phyloP scores from a whole-genome alignment of 2,797 vertebrate species.

The Halcyon smyrnensis region DNA sequence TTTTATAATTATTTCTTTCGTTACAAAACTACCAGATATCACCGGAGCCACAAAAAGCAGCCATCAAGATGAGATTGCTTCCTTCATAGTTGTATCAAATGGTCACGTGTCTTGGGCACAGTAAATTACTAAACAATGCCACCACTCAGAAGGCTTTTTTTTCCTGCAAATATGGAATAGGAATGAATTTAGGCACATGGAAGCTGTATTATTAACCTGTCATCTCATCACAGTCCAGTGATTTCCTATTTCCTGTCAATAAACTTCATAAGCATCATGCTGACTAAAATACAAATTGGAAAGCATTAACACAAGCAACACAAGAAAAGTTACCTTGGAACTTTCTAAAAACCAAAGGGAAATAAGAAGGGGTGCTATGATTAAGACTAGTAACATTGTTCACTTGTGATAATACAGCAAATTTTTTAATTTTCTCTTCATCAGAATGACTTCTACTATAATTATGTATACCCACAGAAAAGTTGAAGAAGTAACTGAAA shows the following conservation, averaged over 20 bases:
- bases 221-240: not conserved
- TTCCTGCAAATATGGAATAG: not conserved
- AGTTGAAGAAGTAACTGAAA: not conserved
- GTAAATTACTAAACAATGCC: not conserved
- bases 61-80: not conserved
- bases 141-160: not conserved
- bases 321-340: not conserved
- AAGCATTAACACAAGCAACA: not conserved
- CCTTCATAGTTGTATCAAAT: not conserved
- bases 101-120: not conserved
- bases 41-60: not conserved
- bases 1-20: not conserved
- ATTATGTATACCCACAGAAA: not conserved
- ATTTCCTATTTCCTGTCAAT: not conserved
- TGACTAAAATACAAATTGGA: not conserved
- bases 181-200: constrained; percentile 5
- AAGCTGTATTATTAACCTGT: not conserved
- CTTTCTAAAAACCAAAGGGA: not conserved
- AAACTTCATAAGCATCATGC: not conserved
- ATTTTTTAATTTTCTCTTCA: not conserved
- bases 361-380: not conserved
- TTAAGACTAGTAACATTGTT: not conserved
- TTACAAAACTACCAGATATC: not conserved
- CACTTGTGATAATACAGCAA: not conserved
- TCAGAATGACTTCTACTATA: not conserved